These are phyloP conservation scores for Eupithecia subfuscata DNA, from an alignment of 2,888 invertebrate species.

Conservation along the genomic window DNA sequence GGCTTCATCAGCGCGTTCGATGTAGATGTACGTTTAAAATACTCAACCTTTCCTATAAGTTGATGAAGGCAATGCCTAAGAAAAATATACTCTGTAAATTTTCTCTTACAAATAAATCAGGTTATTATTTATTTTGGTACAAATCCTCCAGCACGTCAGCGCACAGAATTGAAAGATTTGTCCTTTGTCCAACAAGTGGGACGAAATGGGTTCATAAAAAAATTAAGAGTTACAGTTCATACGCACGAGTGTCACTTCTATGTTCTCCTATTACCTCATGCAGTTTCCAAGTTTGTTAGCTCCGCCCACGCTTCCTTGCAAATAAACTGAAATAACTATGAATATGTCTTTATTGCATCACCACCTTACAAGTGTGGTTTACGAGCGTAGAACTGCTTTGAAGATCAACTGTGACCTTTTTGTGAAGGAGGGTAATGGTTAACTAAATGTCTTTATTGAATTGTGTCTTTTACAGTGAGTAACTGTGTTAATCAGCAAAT, in stretches of 20 bases:
- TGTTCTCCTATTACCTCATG: constrained; percentile 8
- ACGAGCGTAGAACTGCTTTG: not conserved
- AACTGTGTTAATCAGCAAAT: not conserved
- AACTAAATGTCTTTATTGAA: not conserved
- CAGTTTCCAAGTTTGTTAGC: constrained; percentile 31
- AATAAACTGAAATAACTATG: constrained; percentile 18
- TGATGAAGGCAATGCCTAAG: not conserved
- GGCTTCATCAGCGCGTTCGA: not conserved
- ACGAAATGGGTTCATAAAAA: not conserved
- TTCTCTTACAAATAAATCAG: not conserved
- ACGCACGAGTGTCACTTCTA: constrained; percentile 14
- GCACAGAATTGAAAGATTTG: not conserved
- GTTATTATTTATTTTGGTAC: not conserved
- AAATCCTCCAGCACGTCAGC: not conserved
- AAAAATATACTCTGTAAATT: too few relatives aligned
- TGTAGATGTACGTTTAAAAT: not conserved
- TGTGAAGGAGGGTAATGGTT: not conserved
- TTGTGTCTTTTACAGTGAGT: not conserved
- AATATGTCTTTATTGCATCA: constrained; percentile 18
- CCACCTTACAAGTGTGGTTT: constrained; percentile 3
- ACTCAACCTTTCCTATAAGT: not conserved
- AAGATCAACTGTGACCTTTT: constrained; percentile 8
- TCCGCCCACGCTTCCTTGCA: constrained; percentile 40
- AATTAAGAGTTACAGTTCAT: not conserved
- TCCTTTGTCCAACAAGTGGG: not conserved